A percentile compares a stretch with the other conserved stretches of the same genome.
phyloP scores from a whole-genome alignment of 2,888 invertebrate genomes.

The Pheosia tremula region DNA sequence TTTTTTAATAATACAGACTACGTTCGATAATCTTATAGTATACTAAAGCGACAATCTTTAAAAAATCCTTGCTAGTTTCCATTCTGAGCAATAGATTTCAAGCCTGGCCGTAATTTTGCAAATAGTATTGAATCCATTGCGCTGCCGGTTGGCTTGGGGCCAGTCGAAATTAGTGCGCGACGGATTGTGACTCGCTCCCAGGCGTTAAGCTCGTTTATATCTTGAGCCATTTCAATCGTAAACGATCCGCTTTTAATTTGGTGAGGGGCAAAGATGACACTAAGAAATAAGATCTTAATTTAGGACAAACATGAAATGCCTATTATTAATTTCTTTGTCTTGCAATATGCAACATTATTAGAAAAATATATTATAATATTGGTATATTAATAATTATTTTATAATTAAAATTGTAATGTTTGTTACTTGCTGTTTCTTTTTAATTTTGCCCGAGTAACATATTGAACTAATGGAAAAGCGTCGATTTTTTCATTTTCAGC shows the following conservation, averaged over 20 bases:
- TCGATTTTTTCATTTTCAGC: not conserved
- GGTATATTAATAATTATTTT: too few species aligned
- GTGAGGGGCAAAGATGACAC: not conserved
- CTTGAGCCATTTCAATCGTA: constrained; percentile 1
- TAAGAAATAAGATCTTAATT: too few species aligned
- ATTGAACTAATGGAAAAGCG: too few species aligned
- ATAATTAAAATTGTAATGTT: too few species aligned
- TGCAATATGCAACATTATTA: too few species aligned
- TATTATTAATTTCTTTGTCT: too few species aligned
- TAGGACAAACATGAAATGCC: too few species aligned
- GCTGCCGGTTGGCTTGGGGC: not conserved
- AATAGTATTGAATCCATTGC: constrained; percentile 1
- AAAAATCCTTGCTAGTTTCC: not conserved
- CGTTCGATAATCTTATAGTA: too few species aligned
- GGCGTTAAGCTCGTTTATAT: constrained; percentile 2
- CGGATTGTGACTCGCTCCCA: not conserved
- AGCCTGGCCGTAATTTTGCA: not conserved
- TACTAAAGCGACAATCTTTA: not conserved
- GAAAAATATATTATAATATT: too few species aligned
- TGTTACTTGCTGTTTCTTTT: too few species aligned
- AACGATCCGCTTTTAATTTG: constrained; percentile 1
- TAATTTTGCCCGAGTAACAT: too few species aligned
- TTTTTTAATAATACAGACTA: too few species aligned
- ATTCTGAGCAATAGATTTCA: not conserved
- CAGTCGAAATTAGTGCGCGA: not conserved